Evolutionary conservation across 2,888 invertebrate genomes (phyloP).

Genomic region (Macrophya annulata): DNA sequence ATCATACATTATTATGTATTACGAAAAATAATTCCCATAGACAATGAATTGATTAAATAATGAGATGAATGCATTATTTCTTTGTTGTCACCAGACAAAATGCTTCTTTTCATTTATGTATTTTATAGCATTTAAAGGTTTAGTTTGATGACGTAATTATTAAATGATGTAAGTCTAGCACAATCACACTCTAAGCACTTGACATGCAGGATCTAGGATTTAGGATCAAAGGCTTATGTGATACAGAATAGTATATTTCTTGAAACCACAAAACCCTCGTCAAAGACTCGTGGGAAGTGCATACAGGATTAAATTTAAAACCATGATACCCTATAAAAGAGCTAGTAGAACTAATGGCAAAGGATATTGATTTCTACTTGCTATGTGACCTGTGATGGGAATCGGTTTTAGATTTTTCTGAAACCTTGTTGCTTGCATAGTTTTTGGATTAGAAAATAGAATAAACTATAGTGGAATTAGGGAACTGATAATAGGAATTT

Average conservation of each 20-base stretch:
- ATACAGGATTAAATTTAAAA: not conserved
- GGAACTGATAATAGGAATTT: too few species aligned
- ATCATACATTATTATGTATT: not conserved
- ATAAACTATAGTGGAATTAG: not conserved
- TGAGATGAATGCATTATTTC: constrained; percentile 40
- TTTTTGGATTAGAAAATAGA: not conserved
- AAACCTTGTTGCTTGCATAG: not conserved
- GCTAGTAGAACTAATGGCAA: not conserved
- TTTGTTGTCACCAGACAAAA: constrained; percentile 28
- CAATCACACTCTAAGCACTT: constrained; percentile 78
- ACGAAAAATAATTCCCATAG: not conserved
- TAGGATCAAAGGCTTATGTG: constrained; percentile 5
- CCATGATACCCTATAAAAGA: constrained; percentile 19
- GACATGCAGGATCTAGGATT: constrained; percentile 66
- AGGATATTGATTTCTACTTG: not conserved
- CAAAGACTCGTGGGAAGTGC: not conserved
- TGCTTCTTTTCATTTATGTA: constrained; percentile 38
- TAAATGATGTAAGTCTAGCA: constrained; percentile 75
- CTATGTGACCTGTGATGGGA: not conserved
- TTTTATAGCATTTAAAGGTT: constrained; percentile 58
- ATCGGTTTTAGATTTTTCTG: not conserved
- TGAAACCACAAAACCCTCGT: constrained; percentile 22
- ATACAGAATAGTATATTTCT: constrained; percentile 35
- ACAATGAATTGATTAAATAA: constrained; percentile 36
- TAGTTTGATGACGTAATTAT: constrained; percentile 65